A percentile compares a stretch with the other conserved stretches of the same genome.
These are phyloP conservation scores for Agapornis canus DNA, from an alignment of 2,797 vertebrate species.

Conservation along the genomic window DNA sequence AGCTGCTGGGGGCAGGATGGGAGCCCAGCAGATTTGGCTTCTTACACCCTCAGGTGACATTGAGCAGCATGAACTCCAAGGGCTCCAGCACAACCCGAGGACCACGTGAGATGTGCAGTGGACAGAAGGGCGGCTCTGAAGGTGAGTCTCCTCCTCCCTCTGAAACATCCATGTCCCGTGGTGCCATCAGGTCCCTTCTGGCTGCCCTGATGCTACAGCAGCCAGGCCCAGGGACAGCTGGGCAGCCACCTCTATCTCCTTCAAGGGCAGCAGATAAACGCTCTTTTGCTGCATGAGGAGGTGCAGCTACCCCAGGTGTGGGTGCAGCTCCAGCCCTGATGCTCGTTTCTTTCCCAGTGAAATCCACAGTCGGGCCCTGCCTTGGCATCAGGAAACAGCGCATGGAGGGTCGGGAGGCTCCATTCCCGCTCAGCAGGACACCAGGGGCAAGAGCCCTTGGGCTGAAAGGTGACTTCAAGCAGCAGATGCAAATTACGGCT, in stretches of 20 bases:
- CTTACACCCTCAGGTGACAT: background rate
- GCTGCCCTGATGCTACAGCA: background rate
- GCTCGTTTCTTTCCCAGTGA: background rate
- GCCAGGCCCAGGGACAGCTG: background rate
- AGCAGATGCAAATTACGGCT: background rate
- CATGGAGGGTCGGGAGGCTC: background rate
- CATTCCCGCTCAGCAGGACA: background rate
- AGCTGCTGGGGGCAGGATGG: background rate
- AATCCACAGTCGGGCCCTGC: background rate
- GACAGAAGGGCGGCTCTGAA: background rate
- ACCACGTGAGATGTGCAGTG: fast-evolving
- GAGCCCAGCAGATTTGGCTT: background rate
- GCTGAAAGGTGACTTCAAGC: background rate
- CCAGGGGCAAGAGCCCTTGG: background rate
- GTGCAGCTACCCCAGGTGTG: background rate
- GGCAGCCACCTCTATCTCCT: background rate
- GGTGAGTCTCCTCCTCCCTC: background rate
- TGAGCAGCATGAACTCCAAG: background rate
- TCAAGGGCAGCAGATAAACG: background rate
- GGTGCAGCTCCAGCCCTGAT: background rate
- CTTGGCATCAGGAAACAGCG: background rate
- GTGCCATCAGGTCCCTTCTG: background rate
- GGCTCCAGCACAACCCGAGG: background rate
- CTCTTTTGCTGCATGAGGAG: background rate
- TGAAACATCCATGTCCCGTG: fast-evolving